Evolutionary conservation across 1,140 invertebrate species (phyloP).

Genomic region (Aethina tumida): DNA sequence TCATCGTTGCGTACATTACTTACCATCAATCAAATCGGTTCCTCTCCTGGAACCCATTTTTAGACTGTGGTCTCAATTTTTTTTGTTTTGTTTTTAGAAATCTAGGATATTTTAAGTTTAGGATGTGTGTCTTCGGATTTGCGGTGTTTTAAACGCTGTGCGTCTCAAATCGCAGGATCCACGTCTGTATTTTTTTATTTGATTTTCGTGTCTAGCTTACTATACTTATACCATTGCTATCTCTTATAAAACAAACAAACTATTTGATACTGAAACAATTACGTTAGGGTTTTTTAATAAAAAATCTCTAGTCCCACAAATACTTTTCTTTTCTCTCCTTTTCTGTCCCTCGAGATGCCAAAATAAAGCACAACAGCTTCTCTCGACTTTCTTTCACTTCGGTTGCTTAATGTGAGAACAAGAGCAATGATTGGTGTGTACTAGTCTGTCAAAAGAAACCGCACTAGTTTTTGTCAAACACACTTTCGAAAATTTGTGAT

Average conservation of each 20-base stretch:
- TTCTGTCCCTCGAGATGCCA: constrained; percentile 1
- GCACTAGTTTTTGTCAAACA: constrained; percentile 17
- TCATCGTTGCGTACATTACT: constrained; percentile 2
- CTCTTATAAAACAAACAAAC: constrained; percentile 16
- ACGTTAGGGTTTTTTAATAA: constrained; percentile 33
- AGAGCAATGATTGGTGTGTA: constrained; percentile 21
- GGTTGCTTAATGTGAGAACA: constrained; percentile 4
- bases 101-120: constrained; percentile 20
- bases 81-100: constrained; percentile 28
- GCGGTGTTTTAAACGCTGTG: constrained; percentile 6
- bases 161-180: constrained; percentile 4
- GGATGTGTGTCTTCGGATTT: constrained; percentile 13
- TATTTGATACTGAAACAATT: constrained; percentile 32
- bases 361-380: constrained; percentile 8
- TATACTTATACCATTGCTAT: constrained; percentile 31
- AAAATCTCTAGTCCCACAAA: constrained; percentile 35
- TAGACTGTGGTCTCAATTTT: constrained; percentile 28
- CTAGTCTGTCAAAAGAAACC: constrained; percentile 12
- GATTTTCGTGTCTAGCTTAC: constrained; percentile 23
- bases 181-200: constrained; percentile 10
- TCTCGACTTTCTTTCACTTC: constrained; percentile 1
- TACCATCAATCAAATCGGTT: neutral
- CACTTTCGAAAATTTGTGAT: constrained; percentile 13
- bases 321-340: constrained; percentile 25
- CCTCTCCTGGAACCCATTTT: constrained; percentile 16